Base-by-base conservation (phyloP, 2,113 vertebrate species). In the Rattus norvegicus region DNA sequence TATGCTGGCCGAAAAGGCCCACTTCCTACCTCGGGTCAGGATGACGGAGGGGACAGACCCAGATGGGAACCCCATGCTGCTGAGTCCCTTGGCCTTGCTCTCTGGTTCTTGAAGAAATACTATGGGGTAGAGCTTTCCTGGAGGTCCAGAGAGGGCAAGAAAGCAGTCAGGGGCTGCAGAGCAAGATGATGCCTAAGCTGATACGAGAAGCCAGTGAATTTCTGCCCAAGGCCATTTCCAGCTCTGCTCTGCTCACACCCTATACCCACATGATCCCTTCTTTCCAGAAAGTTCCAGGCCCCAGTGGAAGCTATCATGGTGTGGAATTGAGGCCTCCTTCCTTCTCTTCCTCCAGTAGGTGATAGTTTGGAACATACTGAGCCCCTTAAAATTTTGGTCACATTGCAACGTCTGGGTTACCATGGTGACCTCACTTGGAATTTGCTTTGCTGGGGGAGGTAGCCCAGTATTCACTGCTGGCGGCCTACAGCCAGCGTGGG, bases 351-450 rank as follows among this genome's bases (percentile, higher is more conserved):
- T 16, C 14, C 0, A 13, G 95, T 52, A 97, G 6, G 89, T 91
- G 89, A 97, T 97, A 92, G 95, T 80, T 94, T 91, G 93, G 96
- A 98, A 63, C 96, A 88, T 4, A 69, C 47, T 56, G 83, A 97
- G 63, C 92, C 49, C 97, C 96, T 97, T 63, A 70, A 96, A 94
- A 85, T 81, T 24, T 76, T 98, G 98, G 98, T 97, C 97, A 97
- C 98, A 95, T 88, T 93, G 98, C 91, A 39, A 16, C 5, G 70
- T 95, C 39, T 96, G 94, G 63, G 98, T 98, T 98, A 88, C 98
- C 98, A 98, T 98, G 98, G 98, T 98, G 98, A 99, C 98, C 93
- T 95, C 95, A 54, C 69, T 96, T 94, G 39, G 96, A 95, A 77
- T 96, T 97, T 97, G 95, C 97, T 98, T 97, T 95, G 90, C 70